These are phyloP conservation scores for Paedocypris micromegethes DNA, from an alignment of 2,797 vertebrate species.

Conservation along the genomic window DNA sequence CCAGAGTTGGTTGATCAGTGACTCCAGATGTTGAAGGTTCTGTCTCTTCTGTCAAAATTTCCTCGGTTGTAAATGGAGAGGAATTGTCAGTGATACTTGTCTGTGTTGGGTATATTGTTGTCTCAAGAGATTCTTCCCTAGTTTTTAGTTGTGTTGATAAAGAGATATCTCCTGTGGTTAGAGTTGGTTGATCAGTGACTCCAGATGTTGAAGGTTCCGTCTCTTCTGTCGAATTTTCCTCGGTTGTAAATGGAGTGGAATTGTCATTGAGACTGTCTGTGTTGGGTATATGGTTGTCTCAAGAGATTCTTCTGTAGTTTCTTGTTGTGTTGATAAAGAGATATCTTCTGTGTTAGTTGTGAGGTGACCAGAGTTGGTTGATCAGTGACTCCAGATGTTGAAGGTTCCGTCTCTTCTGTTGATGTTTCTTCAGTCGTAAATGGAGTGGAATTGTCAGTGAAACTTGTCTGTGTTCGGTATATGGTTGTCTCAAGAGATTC, in stretches of 20 bases:
- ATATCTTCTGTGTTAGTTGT: neutral
- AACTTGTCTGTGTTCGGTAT: neutral
- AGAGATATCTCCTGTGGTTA: neutral
- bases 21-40: neutral
- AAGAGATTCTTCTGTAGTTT: neutral
- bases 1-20: neutral
- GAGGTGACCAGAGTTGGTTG: neutral
- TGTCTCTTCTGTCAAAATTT: neutral
- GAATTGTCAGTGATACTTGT: neutral
- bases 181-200: neutral
- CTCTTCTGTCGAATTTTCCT: neutral
- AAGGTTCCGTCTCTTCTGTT: neutral
- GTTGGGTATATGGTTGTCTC: neutral
- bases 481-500: no score
- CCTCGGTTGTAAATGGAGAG: neutral
- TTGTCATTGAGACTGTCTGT: neutral
- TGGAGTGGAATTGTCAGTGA: neutral
- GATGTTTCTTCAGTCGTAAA: neutral
- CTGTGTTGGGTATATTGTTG: neutral
- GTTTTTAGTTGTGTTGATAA: no score
- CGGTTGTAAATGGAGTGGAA: neutral
- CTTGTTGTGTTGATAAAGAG: neutral
- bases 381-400: neutral
- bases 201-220: neutral
- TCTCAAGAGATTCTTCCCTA: no score